Base-by-base conservation (phyloP, 2,888 invertebrate genomes). In the Pilophorus perplexus region DNA sequence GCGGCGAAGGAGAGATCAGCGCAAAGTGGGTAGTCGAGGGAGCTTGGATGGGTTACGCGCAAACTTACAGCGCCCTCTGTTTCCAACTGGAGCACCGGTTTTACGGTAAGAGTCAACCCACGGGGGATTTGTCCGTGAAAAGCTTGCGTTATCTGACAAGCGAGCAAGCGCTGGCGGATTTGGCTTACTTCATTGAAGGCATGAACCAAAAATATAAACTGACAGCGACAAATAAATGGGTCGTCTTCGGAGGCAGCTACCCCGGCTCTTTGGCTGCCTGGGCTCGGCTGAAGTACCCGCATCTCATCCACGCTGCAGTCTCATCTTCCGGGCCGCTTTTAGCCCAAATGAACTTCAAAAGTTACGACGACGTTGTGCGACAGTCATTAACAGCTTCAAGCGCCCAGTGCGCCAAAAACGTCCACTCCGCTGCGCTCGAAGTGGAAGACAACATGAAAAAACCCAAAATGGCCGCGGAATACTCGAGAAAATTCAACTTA, bases 161-260 rank as follows among this genome's bases (percentile, higher is more conserved):
- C 0, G 83, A 86, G 71, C 90, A 90, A 77, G 91, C 90, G 0
- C 77, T 91, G 70, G 92, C 90, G 0, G 97, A 97, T 78, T 79
- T 94, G 67, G 93, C 94, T 0, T 80, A 82, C 71, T 97, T 97
- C 74, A 88, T 94, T 23, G 76, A 78, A 55, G 80, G 80, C 22
- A 91, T 91, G 84, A 89, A 87, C 72, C 74, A 77, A 1, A 75
- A 82, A 70, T 84, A 84, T 73, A 81, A 84, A 40, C 77, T 91
- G 20, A 75, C 80, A 3, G 75, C 77, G 0, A 77, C 81, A 12
- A 80, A 81, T 16, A 90, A 89, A 77, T 95, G 94, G 93, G 87
- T 97, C 70, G 88, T 87, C 1, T 96, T 97, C 76, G 97, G 97
- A 12, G 97, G 97, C 2, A 95, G 94, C 0, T 97, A 97, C 77